Evolutionary conservation across 2,888 invertebrate genomes (phyloP), one percentile per base, ranked within the genome.

Genomic region (Drosophila setosimentum): DNA sequence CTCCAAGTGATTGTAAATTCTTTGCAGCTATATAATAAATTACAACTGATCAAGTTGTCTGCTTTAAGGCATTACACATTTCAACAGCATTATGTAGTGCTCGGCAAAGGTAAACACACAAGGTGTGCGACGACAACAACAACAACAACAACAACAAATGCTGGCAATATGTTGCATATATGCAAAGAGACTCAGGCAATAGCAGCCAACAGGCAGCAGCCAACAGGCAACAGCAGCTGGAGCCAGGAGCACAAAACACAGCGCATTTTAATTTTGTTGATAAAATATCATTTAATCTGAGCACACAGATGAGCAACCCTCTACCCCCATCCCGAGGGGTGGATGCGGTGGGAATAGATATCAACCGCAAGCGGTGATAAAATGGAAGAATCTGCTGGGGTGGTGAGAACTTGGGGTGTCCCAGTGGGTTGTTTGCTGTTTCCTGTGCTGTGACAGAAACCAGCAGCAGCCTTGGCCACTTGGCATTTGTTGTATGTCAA

Each of bases 281-380:
- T 87, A 88, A 87, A 87, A 87, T 86, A 81, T 76, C 80, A 86
- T 83, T 85, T 87, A 85, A 87, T 87, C 86, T 85, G 71, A 60
- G 76, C 78, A 54, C 76, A 75, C 79, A 78, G 78, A 67, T 78
- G 78, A 75, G 58, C 57, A 50, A n/a, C n/a, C n/a, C n/a, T n/a
- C n/a, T n/a, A n/a, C 48, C 40, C 16, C 55, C 55, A 32, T 63
- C 57, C 53, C 32, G 30, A 37, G 37, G 2, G 11, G 27, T 37
- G 49, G 48, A 16, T 16, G 48, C 4, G 21, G 13, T 13, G 49
- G 35, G 37, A 27, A 54, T 62, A 60, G 48, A 66, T 63, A 60
- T 27, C 54, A 61, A 78, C 78, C 78, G 51, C 75, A 78, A 78
- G 70, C 57, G 63, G 75, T 55, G 64, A 37, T 66, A 61, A 70